A percentile compares a stretch with the other conserved stretches of the same genome.
phyloP scores from a whole-genome alignment of 2,888 invertebrate genomes.

The Cheilosia grossa region DNA sequence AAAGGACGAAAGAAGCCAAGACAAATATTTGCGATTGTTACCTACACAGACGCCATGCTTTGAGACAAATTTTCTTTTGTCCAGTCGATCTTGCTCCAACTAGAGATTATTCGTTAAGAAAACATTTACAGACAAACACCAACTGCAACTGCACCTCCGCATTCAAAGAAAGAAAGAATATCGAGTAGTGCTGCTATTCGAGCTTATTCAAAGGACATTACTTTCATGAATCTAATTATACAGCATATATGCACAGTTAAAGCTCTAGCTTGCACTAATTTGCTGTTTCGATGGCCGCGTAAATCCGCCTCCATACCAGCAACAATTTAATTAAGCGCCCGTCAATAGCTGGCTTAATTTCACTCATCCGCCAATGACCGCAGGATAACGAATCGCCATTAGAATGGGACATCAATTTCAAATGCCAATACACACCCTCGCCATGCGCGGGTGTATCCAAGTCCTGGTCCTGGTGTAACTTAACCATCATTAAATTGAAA shows the following conservation, averaged over 20 bases:
- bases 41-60: too few species aligned
- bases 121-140: too few species aligned
- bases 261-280: background rate
- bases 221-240: too few species aligned
- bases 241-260: background rate
- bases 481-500: slow-evolving; percentile 62
- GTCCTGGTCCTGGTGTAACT: slow-evolving; percentile 20
- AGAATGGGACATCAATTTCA: slow-evolving; percentile 30
- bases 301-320: background rate
- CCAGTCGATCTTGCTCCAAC: too few species aligned
- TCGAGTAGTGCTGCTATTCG: too few species aligned
- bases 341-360: slow-evolving; percentile 60
- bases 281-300: background rate
- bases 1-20: too few species aligned
- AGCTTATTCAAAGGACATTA: too few species aligned
- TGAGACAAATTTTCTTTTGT: too few species aligned
- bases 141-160: too few species aligned
- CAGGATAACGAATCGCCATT: slow-evolving; percentile 54
- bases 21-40: too few species aligned
- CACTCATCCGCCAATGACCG: slow-evolving; percentile 54
- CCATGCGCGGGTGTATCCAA: background rate
- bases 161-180: too few species aligned
- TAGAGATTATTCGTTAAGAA: too few species aligned
- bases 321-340: slow-evolving; percentile 49
- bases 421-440: slow-evolving; percentile 28